A percentile compares a stretch with the other conserved stretches of the same genome.
Conservation (phyloP, 2,888 invertebrate species). For the Pseudeuparius sepicola region DNA sequence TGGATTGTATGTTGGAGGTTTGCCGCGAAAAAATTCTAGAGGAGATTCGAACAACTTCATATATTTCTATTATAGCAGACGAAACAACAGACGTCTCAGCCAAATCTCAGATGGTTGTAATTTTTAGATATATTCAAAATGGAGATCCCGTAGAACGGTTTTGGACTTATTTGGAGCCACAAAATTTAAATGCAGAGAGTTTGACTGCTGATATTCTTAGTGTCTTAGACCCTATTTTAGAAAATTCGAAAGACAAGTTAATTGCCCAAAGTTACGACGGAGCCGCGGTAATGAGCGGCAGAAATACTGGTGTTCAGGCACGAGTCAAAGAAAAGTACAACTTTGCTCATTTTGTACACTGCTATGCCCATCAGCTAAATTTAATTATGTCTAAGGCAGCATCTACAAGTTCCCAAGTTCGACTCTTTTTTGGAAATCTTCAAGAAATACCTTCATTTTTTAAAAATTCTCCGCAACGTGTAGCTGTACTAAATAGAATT, state of each 20-base stretch:
- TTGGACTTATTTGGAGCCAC: conserved; percentile 24
- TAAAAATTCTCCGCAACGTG: conserved; percentile 22
- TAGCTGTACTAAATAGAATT: conserved; percentile 20
- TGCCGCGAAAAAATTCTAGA: too few species aligned
- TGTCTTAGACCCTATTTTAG: conserved; percentile 17
- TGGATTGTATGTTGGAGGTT: conserved; percentile 26
- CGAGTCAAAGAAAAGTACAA: conserved; percentile 19
- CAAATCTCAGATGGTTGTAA: conserved; percentile 18
- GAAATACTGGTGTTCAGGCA: conserved; percentile 18
- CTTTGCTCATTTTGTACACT: conserved; percentile 20
- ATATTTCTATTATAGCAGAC: too few species aligned
- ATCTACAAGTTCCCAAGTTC: conserved; percentile 16
- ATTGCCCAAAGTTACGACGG: conserved; percentile 23
- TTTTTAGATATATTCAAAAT: conserved; percentile 24
- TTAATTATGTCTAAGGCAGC: conserved; percentile 19
- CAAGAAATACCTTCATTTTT: conserved; percentile 20
- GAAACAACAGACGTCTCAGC: too few species aligned
- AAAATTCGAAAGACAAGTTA: conserved; percentile 17
- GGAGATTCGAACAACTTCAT: too few species aligned
- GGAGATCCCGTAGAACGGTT: conserved; percentile 24
- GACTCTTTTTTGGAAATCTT: conserved; percentile 22
- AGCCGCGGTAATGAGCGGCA: conserved; percentile 20
- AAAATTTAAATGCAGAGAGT: conserved; percentile 15
- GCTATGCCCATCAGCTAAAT: conserved; percentile 20
- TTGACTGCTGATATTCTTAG: conserved; percentile 12